Evolutionary conservation across 2,113 vertebrate genomes (phyloP), one percentile per base, ranked within the genome.

Genomic region (Psittacula cyanocephala): DNA sequence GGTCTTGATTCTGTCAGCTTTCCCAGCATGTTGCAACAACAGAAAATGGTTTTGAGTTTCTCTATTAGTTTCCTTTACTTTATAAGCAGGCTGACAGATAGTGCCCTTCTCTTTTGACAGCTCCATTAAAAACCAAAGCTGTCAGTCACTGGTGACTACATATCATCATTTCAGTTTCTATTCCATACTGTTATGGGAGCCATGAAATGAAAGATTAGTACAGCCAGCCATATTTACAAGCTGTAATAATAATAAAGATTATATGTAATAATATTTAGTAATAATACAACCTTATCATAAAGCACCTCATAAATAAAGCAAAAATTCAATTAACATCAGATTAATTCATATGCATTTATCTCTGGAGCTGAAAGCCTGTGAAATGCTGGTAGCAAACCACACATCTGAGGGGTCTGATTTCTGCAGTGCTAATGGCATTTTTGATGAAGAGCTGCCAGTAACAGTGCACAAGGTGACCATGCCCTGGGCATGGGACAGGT

Each of bases 231-330:
- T 91, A 68, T 52, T 92, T 71, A 82, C 89, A 84, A 33, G 35
- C 68, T 79, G 75, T 31, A 64, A 28, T 59, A 81, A 57, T 70
- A 89, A 88, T 77, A 92, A 94, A 95, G 39, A 85, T 88, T 75
- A 86, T 57, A 43, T 76, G 33, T 22, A 86, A 86, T 71, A 91
- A 44, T 8, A 37, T 81, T 88, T 88, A 84, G 27, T 31, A 78
- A 84, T 68, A 89, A 55, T 22, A 72, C 50, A 88, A 81, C 8
- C n/a, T 77, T 81, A 65, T 69, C 79, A 87, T 60, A 84, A 92
- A 91, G 29, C 31, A 59, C 25, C 24, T 89, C 90, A 64, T 83
- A 92, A 97, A 95, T 91, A 82, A 82, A 81, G 35, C 12, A 75
- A 90, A 76, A 92, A 92, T 13, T n/a, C 60, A 86, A 83, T 22